Evolutionary conservation across 2,797 vertebrate species (phyloP).

Genomic region (Falco rusticolus): DNA sequence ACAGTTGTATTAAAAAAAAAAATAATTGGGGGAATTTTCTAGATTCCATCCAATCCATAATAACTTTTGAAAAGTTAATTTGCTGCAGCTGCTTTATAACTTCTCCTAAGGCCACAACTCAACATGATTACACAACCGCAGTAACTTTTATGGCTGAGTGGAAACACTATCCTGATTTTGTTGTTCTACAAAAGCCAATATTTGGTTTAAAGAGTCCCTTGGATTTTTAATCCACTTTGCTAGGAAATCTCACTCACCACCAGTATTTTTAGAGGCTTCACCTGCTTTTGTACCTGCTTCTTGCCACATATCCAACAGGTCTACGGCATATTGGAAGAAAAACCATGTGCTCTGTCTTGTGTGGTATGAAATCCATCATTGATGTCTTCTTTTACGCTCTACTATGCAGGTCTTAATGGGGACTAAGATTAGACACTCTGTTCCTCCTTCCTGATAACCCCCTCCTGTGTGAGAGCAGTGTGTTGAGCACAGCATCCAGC

Average conservation of each 20-base stretch:
- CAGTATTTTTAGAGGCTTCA: not conserved
- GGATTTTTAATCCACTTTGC: slow-evolving; percentile 58
- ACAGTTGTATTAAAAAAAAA: not conserved
- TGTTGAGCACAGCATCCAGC: not conserved
- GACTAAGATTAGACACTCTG: not conserved
- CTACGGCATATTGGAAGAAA: not conserved
- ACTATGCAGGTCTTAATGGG: not conserved
- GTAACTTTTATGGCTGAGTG: slow-evolving; percentile 53
- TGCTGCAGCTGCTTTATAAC: slow-evolving; percentile 62
- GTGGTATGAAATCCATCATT: not conserved
- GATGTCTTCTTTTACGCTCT: not conserved
- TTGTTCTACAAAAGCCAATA: slow-evolving; percentile 55
- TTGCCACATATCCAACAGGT: not conserved
- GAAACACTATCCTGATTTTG: slow-evolving; percentile 55
- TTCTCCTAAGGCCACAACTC: slow-evolving; percentile 63
- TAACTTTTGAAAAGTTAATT: slow-evolving; percentile 66
- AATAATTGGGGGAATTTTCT: slow-evolving; percentile 16
- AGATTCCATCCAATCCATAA: slow-evolving; percentile 59
- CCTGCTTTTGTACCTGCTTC: not conserved
- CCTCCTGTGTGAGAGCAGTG: not conserved
- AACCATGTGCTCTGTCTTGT: not conserved
- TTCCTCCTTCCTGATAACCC: not conserved
- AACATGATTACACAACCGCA: slow-evolving; percentile 64
- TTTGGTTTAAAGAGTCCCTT: slow-evolving; percentile 57
- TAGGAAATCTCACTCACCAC: not conserved